Conservation (phyloP, 2,113 vertebrate genomes). For the Amblyopsis rosae region DNA sequence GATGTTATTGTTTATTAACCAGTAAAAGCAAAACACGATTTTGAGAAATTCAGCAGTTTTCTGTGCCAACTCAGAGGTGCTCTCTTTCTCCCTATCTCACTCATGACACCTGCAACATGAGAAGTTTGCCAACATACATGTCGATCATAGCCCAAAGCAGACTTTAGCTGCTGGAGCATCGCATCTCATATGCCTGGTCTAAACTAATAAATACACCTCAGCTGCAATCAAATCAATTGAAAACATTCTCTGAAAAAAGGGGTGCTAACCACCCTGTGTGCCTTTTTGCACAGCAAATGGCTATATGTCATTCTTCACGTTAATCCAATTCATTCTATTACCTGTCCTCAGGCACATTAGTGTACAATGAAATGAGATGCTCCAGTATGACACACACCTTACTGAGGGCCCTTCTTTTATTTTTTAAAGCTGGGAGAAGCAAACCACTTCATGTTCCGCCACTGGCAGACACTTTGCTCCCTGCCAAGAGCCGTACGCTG, state of each 20-base stretch:
- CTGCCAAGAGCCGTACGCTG: background rate
- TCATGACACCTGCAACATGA: constrained; percentile 4
- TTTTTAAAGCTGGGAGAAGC: constrained; percentile 15
- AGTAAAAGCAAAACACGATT: background rate
- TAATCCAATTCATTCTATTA: constrained; percentile 34
- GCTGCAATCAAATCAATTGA: constrained; percentile 13
- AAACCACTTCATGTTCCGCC: background rate
- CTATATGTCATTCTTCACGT: constrained; percentile 26
- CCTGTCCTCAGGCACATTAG: constrained; percentile 6
- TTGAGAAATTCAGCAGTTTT: background rate
- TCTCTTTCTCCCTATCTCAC: background rate
- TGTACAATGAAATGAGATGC: constrained; percentile 11
- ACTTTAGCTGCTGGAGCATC: background rate
- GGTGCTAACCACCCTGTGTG: constrained; percentile 10
- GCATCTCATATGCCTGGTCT: background rate
- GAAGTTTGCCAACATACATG: constrained; percentile 4
- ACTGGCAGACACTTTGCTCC: constrained; percentile 2
- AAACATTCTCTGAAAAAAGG: background rate
- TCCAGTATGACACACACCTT: constrained; percentile 6
- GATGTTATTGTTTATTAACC: constrained; percentile 18
- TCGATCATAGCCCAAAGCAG: background rate
- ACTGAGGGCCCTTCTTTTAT: background rate
- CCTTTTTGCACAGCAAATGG: background rate
- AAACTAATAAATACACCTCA: constrained; percentile 4
- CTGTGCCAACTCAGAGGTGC: background rate